Conservation (phyloP, 2,888 invertebrate genomes). For the Thera britannica region DNA sequence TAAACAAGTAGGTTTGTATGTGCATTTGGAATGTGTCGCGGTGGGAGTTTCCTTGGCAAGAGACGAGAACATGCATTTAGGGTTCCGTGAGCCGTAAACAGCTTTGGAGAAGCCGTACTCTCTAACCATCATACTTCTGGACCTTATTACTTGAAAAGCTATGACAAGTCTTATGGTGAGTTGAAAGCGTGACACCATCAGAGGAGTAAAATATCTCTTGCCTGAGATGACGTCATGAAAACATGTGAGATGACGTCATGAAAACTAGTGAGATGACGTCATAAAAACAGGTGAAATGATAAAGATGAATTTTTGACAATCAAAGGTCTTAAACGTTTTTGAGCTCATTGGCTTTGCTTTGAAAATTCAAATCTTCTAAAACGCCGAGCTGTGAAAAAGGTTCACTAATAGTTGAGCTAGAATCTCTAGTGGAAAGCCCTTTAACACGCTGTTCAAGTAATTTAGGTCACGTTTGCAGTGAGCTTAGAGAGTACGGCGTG, state of each 20-base stretch:
- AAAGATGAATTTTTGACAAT: not conserved
- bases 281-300: not conserved
- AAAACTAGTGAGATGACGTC: not conserved
- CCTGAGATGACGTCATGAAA: not conserved
- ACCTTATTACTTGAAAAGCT: not conserved
- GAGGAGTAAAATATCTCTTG: no score
- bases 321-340: not conserved
- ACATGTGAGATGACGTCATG: not conserved
- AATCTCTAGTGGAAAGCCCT: not conserved
- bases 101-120: slow-evolving; percentile 7
- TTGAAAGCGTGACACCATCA: not conserved
- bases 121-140: not conserved
- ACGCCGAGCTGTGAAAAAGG: no score
- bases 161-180: not conserved
- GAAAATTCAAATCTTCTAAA: no score
- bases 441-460: not conserved
- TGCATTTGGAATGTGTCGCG: slow-evolving; percentile 30
- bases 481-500: slow-evolving; percentile 14
- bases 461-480: not conserved
- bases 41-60: slow-evolving; percentile 26
- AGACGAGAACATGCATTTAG: slow-evolving; percentile 37
- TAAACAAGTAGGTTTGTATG: slow-evolving; percentile 12
- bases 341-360: not conserved
- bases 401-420: not conserved
- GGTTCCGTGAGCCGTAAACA: slow-evolving; percentile 15